phyloP scores from a whole-genome alignment of 92 coral and sea anemone genomes.

The Nematostella vectensis region DNA sequence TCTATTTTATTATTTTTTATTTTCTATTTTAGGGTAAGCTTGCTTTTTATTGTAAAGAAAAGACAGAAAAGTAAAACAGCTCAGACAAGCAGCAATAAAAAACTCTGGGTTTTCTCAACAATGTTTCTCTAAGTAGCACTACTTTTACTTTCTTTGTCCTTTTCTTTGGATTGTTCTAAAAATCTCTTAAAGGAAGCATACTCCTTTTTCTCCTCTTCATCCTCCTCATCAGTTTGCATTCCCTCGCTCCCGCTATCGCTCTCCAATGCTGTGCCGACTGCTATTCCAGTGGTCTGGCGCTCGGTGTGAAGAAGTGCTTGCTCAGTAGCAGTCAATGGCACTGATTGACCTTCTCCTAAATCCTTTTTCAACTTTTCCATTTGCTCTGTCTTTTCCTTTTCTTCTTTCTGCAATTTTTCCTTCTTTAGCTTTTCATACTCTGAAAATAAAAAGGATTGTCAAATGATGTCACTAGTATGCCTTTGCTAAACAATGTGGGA shows the following conservation, averaged over 20 bases:
- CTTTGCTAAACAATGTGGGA: neutral
- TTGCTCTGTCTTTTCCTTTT: slow-evolving; percentile 54
- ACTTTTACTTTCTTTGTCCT: slow-evolving; percentile 3
- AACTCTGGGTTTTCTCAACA: too few species aligned
- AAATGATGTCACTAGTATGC: too few species aligned
- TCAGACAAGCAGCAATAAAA: too few species aligned
- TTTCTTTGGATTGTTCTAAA: slow-evolving; percentile 41
- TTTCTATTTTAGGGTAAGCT: too few species aligned
- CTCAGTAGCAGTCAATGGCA: slow-evolving; percentile 40
- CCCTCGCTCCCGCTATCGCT: slow-evolving; percentile 52
- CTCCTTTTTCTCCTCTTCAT: slow-evolving; percentile 75
- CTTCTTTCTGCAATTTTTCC: slow-evolving; percentile 44
- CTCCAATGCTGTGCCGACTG: slow-evolving; percentile 63
- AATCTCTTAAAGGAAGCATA: slow-evolving; percentile 80
- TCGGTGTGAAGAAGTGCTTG: slow-evolving; percentile 22
- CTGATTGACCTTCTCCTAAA: slow-evolving; percentile 75
- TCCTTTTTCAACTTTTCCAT: slow-evolving; percentile 70
- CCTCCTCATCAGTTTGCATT: slow-evolving; percentile 26
- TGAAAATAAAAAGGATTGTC: slow-evolving; percentile 3
- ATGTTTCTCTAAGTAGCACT: slow-evolving; percentile 2
- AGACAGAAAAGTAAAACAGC: too few species aligned
- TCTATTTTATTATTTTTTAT: too few species aligned
- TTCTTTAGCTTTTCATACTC: slow-evolving; percentile 84
- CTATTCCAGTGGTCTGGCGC: slow-evolving; percentile 36
- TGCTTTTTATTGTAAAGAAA: too few species aligned